These are phyloP conservation scores for Panthera leo DNA, from an alignment of 2,113 vertebrate genomes.

Conservation along the genomic window DNA sequence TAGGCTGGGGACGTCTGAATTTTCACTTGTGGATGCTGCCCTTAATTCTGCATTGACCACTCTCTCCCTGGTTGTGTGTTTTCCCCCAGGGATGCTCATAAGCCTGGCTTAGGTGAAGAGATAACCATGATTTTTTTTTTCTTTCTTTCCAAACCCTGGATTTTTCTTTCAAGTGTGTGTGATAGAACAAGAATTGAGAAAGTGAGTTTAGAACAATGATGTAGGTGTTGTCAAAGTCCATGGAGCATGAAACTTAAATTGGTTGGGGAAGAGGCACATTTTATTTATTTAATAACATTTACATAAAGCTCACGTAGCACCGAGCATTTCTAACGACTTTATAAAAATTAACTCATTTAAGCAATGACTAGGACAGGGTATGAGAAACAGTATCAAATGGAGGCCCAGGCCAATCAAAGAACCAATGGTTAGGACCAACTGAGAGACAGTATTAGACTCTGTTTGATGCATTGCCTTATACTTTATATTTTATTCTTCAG, in stretches of 20 bases:
- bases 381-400: neutral
- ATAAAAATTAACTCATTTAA: neutral
- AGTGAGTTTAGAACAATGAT: neutral
- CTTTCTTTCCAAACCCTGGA: neutral
- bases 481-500: neutral
- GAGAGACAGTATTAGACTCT: neutral
- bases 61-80: neutral
- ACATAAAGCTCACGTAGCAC: neutral
- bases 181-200: neutral
- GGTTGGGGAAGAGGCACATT: neutral
- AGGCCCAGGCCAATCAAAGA: neutral
- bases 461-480: accelerated
- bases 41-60: neutral
- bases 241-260: neutral
- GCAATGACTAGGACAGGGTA: neutral
- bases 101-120: neutral
- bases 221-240: neutral
- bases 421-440: neutral
- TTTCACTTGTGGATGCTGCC: neutral
- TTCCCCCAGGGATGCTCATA: neutral
- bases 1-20: accelerated
- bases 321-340: neutral
- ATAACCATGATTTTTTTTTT: neutral
- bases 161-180: neutral
- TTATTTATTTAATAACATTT: neutral